Evolutionary conservation across 2,888 invertebrate genomes (phyloP).

Genomic region (Monoplex corrugatus): DNA sequence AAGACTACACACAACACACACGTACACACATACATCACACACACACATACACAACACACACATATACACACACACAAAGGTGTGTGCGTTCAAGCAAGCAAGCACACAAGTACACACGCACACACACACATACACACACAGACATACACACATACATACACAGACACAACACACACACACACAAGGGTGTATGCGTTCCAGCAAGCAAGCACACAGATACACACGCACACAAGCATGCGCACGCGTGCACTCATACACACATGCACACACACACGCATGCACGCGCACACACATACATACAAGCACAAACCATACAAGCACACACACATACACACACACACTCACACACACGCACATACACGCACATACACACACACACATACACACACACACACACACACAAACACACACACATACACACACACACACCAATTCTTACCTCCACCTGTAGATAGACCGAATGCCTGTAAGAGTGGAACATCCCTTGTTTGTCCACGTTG

Average conservation of each 20-base stretch:
- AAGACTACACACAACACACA: too few relatives aligned
- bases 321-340: too few relatives aligned
- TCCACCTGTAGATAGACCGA: background rate
- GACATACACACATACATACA: too few relatives aligned
- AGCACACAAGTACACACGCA: too few relatives aligned
- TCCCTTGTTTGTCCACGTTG: background rate
- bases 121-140: too few relatives aligned
- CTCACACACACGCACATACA: background rate
- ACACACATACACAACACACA: background rate
- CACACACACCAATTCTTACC: background rate
- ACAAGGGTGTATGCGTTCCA: too few relatives aligned
- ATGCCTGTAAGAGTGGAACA: background rate
- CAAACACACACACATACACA: background rate
- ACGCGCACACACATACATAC: background rate
- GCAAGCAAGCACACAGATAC: background rate
- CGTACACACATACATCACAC: too few relatives aligned
- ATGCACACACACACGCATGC: background rate
- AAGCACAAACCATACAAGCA: too few relatives aligned
- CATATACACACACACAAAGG: too few relatives aligned
- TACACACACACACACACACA: background rate
- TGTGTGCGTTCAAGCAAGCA: too few relatives aligned
- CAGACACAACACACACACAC: too few relatives aligned
- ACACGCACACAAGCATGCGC: background rate
- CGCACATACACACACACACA: background rate
- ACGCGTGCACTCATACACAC: too few relatives aligned